phyloP scores from a whole-genome alignment of 2,888 invertebrate species.

The Drosophila suboccidentalis region DNA sequence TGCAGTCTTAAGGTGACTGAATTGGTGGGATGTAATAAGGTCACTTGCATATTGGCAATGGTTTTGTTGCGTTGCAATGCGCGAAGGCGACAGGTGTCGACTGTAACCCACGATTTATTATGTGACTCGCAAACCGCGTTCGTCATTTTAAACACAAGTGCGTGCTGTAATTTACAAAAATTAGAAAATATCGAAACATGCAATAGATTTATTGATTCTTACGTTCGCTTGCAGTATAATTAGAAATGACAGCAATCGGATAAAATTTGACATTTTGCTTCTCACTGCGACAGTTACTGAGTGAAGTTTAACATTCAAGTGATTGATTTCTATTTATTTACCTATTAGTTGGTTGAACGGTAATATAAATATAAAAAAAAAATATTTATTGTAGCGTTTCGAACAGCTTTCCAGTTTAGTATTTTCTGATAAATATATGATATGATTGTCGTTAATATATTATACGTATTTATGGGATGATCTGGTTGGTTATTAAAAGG shows the following conservation, averaged over 20 bases:
- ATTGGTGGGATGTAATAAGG: slow-evolving; percentile 2
- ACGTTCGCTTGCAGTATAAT: background rate
- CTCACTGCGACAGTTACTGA: background rate
- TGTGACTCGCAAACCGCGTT: slow-evolving; percentile 29
- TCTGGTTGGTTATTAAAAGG: background rate
- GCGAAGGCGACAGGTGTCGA: slow-evolving; percentile 19
- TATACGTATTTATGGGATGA: background rate
- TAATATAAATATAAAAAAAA: too few relatives aligned
- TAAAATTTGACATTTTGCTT: background rate
- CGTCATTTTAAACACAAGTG: slow-evolving; percentile 29
- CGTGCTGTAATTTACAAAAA: slow-evolving; percentile 7
- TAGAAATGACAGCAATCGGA: background rate
- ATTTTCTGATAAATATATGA: background rate
- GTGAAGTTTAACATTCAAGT: background rate
- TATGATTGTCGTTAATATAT: background rate
- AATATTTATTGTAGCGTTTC: too few relatives aligned
- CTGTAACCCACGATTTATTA: slow-evolving; percentile 30
- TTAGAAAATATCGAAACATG: too few relatives aligned
- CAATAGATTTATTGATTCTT: background rate
- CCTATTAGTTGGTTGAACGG: too few relatives aligned
- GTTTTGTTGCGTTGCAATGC: slow-evolving; percentile 31
- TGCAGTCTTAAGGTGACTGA: background rate
- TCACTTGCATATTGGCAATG: background rate
- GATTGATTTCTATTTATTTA: background rate
- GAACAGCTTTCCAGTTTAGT: too few relatives aligned